These are phyloP conservation scores for Hypena proboscidalis DNA, from an alignment of 2,888 invertebrate species.

Conservation along the genomic window DNA sequence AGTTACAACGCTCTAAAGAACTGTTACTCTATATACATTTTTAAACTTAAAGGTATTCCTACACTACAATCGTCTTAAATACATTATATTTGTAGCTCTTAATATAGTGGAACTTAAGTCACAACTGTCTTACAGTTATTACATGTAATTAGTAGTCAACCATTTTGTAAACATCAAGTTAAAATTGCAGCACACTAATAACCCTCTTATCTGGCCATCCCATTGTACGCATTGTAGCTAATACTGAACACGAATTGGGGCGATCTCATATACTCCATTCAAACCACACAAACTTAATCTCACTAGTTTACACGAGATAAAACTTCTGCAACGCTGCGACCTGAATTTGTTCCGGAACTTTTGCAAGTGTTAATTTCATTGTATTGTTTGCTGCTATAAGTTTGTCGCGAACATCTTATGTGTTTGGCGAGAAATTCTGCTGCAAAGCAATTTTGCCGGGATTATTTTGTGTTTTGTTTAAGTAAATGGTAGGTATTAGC, in stretches of 20 bases:
- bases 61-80: too few species aligned
- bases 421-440: constrained; percentile 8
- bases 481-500: too few species aligned
- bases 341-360: constrained; percentile 51
- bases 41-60: too few species aligned
- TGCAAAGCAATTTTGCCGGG: neutral
- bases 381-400: constrained; percentile 33
- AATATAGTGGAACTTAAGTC: too few species aligned
- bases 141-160: too few species aligned
- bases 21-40: too few species aligned
- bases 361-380: constrained; percentile 53
- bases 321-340: constrained; percentile 45
- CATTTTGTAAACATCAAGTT: neutral
- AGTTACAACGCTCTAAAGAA: too few species aligned
- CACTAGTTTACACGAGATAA: constrained; percentile 58
- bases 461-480: too few species aligned
- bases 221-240: neutral
- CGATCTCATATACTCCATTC: constrained; percentile 31
- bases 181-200: too few species aligned
- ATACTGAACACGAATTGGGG: constrained; percentile 21
- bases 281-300: constrained; percentile 54
- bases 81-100: too few species aligned
- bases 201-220: too few species aligned
- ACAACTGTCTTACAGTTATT: too few species aligned
- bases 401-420: constrained; percentile 14